These are phyloP conservation scores for Peribatodes rhomboidaria DNA, from an alignment of 2,888 invertebrate species.

Conservation along the genomic window DNA sequence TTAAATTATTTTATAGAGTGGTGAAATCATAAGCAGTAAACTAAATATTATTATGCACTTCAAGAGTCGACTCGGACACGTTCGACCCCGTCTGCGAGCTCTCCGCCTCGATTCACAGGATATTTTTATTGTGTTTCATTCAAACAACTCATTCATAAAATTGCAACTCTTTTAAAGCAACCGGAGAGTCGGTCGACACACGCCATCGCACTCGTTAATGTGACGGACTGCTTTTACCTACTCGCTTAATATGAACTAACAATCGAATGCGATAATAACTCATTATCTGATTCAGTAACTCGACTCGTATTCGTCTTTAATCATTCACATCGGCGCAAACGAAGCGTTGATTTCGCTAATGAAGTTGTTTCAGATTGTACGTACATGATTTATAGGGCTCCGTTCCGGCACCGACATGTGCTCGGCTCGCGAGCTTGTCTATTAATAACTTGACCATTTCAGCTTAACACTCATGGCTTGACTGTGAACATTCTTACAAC, in stretches of 20 bases:
- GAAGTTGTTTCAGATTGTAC: slow-evolving; percentile 77
- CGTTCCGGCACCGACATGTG: slow-evolving; percentile 75
- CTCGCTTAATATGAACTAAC: slow-evolving; percentile 57
- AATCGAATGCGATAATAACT: slow-evolving; percentile 56
- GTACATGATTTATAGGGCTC: slow-evolving; percentile 74
- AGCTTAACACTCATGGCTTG: slow-evolving; percentile 69
- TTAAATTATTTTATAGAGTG: slow-evolving; percentile 72
- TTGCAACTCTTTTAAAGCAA: slow-evolving; percentile 77
- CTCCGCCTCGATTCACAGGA: slow-evolving; percentile 66
- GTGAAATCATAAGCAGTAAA: slow-evolving; percentile 64
- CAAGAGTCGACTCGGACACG: slow-evolving; percentile 64
- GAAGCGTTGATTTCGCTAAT: slow-evolving; percentile 73
- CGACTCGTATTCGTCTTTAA: slow-evolving; percentile 59
- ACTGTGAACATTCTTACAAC: slow-evolving; percentile 64
- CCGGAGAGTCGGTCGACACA: slow-evolving; percentile 70
- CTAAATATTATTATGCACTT: slow-evolving; percentile 62
- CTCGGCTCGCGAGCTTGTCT: slow-evolving; percentile 70
- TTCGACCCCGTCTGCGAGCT: slow-evolving; percentile 57
- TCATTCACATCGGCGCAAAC: slow-evolving; percentile 59
- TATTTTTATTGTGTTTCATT: slow-evolving; percentile 81
- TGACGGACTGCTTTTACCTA: slow-evolving; percentile 54
- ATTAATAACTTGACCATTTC: slow-evolving; percentile 77
- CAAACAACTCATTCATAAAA: slow-evolving; percentile 85
- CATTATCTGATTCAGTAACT: slow-evolving; percentile 55
- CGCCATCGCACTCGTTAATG: slow-evolving; percentile 70